Evolutionary conservation across 2,888 invertebrate species (phyloP).

Genomic region (Pecten maximus): DNA sequence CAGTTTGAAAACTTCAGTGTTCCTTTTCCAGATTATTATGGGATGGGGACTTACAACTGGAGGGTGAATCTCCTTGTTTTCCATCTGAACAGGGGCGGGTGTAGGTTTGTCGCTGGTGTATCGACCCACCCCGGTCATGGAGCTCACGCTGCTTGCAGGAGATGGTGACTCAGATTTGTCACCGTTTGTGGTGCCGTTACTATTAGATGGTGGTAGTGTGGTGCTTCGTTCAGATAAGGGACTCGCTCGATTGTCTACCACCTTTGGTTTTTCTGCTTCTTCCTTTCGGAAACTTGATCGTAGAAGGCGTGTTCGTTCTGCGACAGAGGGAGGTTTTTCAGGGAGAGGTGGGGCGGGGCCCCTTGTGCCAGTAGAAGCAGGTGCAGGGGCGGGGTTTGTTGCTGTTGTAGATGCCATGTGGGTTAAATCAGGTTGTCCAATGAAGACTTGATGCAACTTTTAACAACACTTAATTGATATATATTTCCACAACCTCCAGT

Average conservation of each 20-base stretch:
- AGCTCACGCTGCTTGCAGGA: slow-evolving; percentile 53
- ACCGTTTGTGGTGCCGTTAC: slow-evolving; percentile 61
- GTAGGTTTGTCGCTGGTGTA: slow-evolving; percentile 44
- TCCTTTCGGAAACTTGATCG: slow-evolving; percentile 76
- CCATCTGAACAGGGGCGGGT: slow-evolving; percentile 26
- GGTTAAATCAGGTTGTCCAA: neutral
- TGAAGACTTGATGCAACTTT: neutral
- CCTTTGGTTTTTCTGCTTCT: slow-evolving; percentile 69
- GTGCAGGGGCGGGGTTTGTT: neutral
- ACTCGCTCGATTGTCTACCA: slow-evolving; percentile 59
- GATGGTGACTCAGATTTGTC: slow-evolving; percentile 66
- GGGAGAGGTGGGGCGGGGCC: slow-evolving; percentile 76
- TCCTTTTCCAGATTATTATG: too few relatives aligned
- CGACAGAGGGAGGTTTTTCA: slow-evolving; percentile 77
- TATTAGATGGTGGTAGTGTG: slow-evolving; percentile 59
- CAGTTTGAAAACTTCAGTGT: too few relatives aligned
- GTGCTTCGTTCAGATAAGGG: slow-evolving; percentile 65
- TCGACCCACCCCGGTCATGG: slow-evolving; percentile 51
- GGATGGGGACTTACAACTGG: slow-evolving; percentile 36
- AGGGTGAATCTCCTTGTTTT: slow-evolving; percentile 40
- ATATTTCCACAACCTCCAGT: neutral
- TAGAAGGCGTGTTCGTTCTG: slow-evolving; percentile 73
- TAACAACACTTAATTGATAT: neutral
- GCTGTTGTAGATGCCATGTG: slow-evolving; percentile 2
- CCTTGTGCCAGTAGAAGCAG: slow-evolving; percentile 51